These are phyloP conservation scores for Centropus unirufus DNA, from an alignment of 2,113 vertebrate species.

Conservation along the genomic window DNA sequence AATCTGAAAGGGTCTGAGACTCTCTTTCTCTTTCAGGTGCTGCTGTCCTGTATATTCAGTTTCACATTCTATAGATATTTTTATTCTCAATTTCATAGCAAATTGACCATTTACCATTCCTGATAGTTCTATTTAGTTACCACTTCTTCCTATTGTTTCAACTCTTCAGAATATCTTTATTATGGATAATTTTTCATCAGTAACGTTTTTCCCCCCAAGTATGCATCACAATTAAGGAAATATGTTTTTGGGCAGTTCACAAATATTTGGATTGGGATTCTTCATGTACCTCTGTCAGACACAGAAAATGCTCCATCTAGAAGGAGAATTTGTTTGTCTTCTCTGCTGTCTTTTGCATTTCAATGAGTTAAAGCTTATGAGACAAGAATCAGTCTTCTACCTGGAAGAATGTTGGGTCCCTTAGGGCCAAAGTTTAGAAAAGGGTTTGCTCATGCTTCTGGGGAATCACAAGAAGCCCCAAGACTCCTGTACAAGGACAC, in stretches of 20 bases:
- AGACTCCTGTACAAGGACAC: not conserved
- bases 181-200: not conserved
- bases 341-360: not conserved
- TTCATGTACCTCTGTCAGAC: not conserved
- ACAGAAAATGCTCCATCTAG: not conserved
- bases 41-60: not conserved
- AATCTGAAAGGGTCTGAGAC: not conserved
- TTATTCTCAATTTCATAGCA: not conserved
- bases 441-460: not conserved
- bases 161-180: not conserved
- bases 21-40: not conserved
- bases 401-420: not conserved
- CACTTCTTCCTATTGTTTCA: not conserved
- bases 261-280: not conserved
- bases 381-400: not conserved
- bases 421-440: not conserved
- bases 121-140: not conserved
- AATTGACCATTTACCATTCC: not conserved
- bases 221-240: not conserved
- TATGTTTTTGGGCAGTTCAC: not conserved
- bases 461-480: not conserved
- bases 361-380: not conserved
- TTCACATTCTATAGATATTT: not conserved
- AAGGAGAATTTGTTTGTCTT: not conserved
- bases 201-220: not conserved